Conservation (phyloP, 1,140 invertebrate species). For the Cepaea nemoralis region DNA sequence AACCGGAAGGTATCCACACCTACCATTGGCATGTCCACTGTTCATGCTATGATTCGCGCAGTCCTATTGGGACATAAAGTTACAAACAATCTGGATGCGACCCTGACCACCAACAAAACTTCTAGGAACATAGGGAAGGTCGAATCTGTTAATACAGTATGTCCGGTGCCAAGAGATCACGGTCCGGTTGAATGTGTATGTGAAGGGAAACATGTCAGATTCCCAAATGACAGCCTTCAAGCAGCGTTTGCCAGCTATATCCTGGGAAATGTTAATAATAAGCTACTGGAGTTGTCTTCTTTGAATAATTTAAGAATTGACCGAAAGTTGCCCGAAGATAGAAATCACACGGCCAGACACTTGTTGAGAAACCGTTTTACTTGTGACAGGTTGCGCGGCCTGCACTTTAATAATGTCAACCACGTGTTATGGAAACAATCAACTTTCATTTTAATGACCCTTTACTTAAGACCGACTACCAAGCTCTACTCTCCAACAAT, state of each 20-base stretch:
- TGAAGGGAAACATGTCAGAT: neutral
- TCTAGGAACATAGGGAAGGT: no score
- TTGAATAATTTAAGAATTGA: no score
- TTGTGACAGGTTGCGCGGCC: neutral
- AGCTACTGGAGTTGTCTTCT: constrained; percentile 1
- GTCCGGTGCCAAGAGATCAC: neutral
- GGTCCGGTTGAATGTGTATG: constrained; percentile 13
- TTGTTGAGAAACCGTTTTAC: neutral
- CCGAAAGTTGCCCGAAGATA: neutral
- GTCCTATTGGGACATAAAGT: no score
- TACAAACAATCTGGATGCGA: no score
- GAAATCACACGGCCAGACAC: no score
- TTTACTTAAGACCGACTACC: neutral
- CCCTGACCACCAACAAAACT: no score
- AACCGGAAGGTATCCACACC: no score
- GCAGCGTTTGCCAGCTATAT: neutral
- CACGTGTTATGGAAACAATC: neutral
- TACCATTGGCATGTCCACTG: no score
- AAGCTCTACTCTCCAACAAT: neutral
- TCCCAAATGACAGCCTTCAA: constrained; percentile 27
- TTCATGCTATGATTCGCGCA: no score
- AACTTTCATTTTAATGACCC: neutral
- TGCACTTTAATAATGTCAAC: neutral
- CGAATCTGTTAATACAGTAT: no score
- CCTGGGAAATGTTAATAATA: constrained; percentile 16